Conservation (phyloP, 2,888 invertebrate species). For the Biston stratarius region DNA sequence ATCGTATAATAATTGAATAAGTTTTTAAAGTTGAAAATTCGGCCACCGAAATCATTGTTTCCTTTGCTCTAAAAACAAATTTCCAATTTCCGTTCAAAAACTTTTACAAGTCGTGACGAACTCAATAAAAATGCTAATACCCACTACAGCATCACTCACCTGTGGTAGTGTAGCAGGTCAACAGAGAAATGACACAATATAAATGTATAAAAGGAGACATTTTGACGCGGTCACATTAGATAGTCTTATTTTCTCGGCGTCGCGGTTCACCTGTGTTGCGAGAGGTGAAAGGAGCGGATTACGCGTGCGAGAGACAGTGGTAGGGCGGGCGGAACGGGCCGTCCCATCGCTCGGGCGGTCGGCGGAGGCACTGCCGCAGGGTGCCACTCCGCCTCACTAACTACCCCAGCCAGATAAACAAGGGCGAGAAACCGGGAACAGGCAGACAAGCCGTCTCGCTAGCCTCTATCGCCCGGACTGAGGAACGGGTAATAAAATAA, state of each 20-base stretch:
- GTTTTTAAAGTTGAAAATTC: conserved; percentile 32
- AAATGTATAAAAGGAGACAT: conserved; percentile 85
- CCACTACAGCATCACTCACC: conserved; percentile 71
- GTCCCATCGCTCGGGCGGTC: conserved; percentile 76
- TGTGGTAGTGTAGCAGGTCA: conserved; percentile 78
- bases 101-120: conserved; percentile 65
- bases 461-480: conserved; percentile 72
- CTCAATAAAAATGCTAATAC: conserved; percentile 79
- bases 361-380: conserved; percentile 77
- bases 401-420: conserved; percentile 82
- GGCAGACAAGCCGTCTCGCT: conserved; percentile 85
- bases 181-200: conserved; percentile 78
- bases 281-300: conserved; percentile 43
- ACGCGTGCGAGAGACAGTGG: conserved; percentile 61
- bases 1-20: conserved; percentile 37
- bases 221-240: conserved; percentile 70
- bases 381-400: conserved; percentile 65
- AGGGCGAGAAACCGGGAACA: conserved; percentile 81
- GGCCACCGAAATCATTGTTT: conserved; percentile 35
- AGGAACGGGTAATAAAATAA: conserved; percentile 80
- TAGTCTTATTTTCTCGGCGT: conserved; percentile 49
- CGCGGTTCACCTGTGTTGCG: conserved; percentile 72
- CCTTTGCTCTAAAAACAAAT: conserved; percentile 47
- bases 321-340: conserved; percentile 63
- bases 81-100: conserved; percentile 52